Conservation (phyloP, 1,140 invertebrate genomes). For the Mizuhopecten yessoensis region DNA sequence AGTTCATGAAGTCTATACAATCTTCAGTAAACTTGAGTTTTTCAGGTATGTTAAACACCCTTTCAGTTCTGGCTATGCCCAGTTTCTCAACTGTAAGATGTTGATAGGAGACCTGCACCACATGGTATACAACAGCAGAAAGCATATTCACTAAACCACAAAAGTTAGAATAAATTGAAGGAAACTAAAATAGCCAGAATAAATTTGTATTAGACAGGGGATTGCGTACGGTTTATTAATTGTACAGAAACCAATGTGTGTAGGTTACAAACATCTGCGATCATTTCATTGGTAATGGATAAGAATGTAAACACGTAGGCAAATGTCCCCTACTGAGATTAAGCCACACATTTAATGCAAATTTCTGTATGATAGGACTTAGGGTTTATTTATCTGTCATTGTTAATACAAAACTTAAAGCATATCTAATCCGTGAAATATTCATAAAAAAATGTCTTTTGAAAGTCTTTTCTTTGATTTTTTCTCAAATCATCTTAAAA, state of each 20-base stretch:
- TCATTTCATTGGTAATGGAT: background rate
- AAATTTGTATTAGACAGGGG: constrained; percentile 33
- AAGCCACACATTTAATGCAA: background rate
- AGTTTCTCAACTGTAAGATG: constrained; percentile 1
- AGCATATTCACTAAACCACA: background rate
- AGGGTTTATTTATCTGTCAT: background rate
- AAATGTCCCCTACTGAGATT: background rate
- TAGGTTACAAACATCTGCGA: background rate
- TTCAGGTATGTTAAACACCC: background rate
- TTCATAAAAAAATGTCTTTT: background rate
- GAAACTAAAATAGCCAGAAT: background rate
- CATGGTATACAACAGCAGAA: background rate
- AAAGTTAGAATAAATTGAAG: constrained; percentile 2
- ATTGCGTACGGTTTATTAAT: background rate
- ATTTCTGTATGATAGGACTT: constrained; percentile 5
- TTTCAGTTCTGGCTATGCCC: background rate
- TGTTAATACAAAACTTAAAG: background rate
- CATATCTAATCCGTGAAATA: constrained; percentile 38
- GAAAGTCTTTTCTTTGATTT: constrained; percentile 23
- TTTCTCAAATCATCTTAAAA: background rate
- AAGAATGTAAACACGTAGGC: constrained; percentile 14
- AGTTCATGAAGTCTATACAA: background rate
- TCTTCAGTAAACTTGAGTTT: background rate
- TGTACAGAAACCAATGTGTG: background rate
- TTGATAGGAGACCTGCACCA: background rate